phyloP scores from a whole-genome alignment of 1,140 invertebrate species.

The Diploscapter pachys region DNA sequence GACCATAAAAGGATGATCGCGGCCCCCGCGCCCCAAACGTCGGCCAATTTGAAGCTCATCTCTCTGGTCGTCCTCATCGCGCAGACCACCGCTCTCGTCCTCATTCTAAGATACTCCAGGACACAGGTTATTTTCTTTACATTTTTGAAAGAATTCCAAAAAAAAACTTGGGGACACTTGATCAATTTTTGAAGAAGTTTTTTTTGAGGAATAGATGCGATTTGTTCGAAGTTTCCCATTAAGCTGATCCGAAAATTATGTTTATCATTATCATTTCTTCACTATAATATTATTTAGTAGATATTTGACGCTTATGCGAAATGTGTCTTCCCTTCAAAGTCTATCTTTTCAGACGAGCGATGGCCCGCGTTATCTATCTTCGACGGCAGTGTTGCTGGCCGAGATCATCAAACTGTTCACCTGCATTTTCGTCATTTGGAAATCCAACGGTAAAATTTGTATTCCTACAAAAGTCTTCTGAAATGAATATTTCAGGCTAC shows the following conservation, averaged over 20 bases:
- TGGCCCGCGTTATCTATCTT: constrained; percentile 62
- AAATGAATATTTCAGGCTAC: constrained; percentile 39
- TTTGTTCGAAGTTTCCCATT: neutral
- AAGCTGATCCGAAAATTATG: neutral
- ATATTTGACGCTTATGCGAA: neutral
- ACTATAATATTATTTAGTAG: neutral
- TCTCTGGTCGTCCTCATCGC: constrained; percentile 61
- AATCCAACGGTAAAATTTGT: constrained; percentile 43
- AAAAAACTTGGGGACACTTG: neutral
- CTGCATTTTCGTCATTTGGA: constrained; percentile 60
- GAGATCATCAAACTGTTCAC: constrained; percentile 63
- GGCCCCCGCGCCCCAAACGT: no score
- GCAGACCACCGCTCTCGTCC: constrained; percentile 63
- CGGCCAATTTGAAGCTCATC: constrained; percentile 43
- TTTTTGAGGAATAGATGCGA: neutral
- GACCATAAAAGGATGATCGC: no score
- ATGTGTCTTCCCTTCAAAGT: neutral
- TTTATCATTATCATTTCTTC: neutral
- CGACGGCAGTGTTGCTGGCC: constrained; percentile 62
- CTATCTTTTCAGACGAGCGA: constrained; percentile 30
- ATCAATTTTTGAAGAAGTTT: neutral
- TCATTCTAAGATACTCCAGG: constrained; percentile 63
- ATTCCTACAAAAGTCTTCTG: constrained; percentile 11
- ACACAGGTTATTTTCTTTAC: constrained; percentile 41
- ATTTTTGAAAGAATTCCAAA: neutral